Percentiles rank a stretch among this genome's conserved stretches.
Evolutionary conservation across 2,113 vertebrate genomes (phyloP).

Genomic region (Tragelaphus strepsiceros): DNA sequence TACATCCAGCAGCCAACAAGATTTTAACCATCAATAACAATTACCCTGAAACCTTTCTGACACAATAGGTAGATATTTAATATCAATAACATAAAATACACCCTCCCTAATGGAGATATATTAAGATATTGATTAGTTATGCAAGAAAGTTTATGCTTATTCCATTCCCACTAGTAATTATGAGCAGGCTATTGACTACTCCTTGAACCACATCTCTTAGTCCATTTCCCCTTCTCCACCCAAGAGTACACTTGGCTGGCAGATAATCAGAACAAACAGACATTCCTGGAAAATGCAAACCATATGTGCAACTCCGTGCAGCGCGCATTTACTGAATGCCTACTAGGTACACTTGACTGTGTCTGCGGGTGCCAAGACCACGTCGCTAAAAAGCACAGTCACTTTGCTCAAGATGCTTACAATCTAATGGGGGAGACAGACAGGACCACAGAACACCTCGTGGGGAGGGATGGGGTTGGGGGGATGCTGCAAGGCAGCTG

Average conservation of each 20-base stretch:
- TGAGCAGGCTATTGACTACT: slow-evolving; percentile 64
- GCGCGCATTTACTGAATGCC: neutral
- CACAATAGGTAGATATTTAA: slow-evolving; percentile 76
- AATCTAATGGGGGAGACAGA: neutral
- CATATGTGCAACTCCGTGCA: slow-evolving; percentile 7
- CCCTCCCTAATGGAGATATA: slow-evolving; percentile 78
- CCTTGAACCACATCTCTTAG: slow-evolving; percentile 56
- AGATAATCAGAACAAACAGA: slow-evolving; percentile 73
- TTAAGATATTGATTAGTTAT: slow-evolving; percentile 77
- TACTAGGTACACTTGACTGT: slow-evolving; percentile 4
- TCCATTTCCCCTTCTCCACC: slow-evolving; percentile 61
- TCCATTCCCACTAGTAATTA: slow-evolving; percentile 69
- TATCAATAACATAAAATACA: slow-evolving; percentile 78
- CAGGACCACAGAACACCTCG: neutral
- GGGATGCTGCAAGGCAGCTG: neutral
- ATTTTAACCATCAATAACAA: slow-evolving; percentile 78
- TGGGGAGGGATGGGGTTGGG: neutral
- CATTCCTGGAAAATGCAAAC: slow-evolving; percentile 71
- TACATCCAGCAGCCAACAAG: slow-evolving; percentile 34
- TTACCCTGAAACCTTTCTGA: slow-evolving; percentile 66
- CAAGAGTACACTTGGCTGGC: slow-evolving; percentile 69
- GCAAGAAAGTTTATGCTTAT: slow-evolving; percentile 71
- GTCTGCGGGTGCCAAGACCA: neutral
- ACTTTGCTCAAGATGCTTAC: neutral
- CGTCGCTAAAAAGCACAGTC: neutral